Evolutionary conservation across 2,797 vertebrate species (phyloP).

Genomic region (Epinephelus awoara): DNA sequence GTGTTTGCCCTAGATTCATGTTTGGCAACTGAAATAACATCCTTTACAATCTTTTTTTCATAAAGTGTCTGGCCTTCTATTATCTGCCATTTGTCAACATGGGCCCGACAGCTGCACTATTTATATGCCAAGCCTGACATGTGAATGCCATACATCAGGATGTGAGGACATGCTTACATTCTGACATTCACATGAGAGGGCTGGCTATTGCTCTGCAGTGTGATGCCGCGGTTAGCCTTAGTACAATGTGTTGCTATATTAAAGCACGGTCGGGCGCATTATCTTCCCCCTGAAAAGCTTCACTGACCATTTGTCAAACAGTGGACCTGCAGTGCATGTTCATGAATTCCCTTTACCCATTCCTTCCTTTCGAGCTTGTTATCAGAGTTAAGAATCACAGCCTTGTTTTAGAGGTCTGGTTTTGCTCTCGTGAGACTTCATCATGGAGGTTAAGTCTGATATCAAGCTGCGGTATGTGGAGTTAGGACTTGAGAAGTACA

Average conservation of each 20-base stretch:
- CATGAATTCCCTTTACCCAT: slow-evolving; percentile 36
- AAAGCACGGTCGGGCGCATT: slow-evolving; percentile 22
- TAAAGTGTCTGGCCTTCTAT: slow-evolving; percentile 68
- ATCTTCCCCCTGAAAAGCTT: slow-evolving; percentile 44
- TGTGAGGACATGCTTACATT: slow-evolving; percentile 68
- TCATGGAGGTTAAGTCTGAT: slow-evolving; percentile 56
- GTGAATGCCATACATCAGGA: slow-evolving; percentile 77
- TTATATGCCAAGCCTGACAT: slow-evolving; percentile 77
- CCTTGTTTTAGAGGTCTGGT: slow-evolving; percentile 34
- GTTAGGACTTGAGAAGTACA: slow-evolving; percentile 55
- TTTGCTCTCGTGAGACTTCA: slow-evolving; percentile 55
- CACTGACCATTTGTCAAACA: slow-evolving; percentile 52
- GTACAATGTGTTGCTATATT: slow-evolving; percentile 44
- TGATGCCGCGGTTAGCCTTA: slow-evolving; percentile 32
- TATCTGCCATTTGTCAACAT: slow-evolving; percentile 75
- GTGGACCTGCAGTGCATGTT: neutral
- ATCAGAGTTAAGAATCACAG: slow-evolving; percentile 51
- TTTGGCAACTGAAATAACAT: slow-evolving; percentile 82
- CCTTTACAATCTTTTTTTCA: slow-evolving; percentile 69
- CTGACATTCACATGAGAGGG: slow-evolving; percentile 68
- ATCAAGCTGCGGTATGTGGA: slow-evolving; percentile 42
- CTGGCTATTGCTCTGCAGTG: slow-evolving; percentile 31
- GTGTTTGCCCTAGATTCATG: slow-evolving; percentile 75
- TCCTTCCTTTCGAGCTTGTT: slow-evolving; percentile 59
- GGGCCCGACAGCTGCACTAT: slow-evolving; percentile 76